phyloP scores from a whole-genome alignment of 2,888 invertebrate species.

The Panzeria rudis region DNA sequence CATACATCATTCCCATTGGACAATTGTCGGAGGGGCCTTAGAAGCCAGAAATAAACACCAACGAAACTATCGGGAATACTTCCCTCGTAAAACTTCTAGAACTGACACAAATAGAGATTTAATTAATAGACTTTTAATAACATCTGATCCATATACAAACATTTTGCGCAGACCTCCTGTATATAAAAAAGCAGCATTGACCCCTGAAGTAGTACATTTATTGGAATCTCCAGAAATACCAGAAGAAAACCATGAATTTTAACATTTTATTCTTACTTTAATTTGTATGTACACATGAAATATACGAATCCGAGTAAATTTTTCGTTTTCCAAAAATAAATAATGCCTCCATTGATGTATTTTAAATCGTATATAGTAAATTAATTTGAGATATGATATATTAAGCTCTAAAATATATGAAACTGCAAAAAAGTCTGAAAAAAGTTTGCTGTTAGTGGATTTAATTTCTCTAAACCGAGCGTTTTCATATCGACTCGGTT shows the following conservation, averaged over 20 bases:
- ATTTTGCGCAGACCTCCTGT: too few relatives aligned
- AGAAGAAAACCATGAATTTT: conserved; percentile 12
- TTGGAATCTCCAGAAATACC: conserved; percentile 16
- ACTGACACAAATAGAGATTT: conserved; percentile 5
- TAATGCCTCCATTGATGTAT: not conserved
- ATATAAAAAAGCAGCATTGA: too few relatives aligned
- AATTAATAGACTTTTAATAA: conserved; percentile 6
- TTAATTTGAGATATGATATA: too few relatives aligned
- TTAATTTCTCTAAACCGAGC: too few relatives aligned
- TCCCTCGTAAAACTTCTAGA: conserved; percentile 14
- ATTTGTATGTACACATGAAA: not conserved
- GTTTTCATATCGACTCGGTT: too few relatives aligned
- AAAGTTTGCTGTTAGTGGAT: too few relatives aligned
- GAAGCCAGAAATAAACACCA: too few relatives aligned
- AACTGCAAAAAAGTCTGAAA: too few relatives aligned
- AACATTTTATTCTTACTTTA: not conserved
- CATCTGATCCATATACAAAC: not conserved
- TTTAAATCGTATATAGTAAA: too few relatives aligned
- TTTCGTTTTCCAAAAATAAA: too few relatives aligned
- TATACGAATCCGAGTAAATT: not conserved
- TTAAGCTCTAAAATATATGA: too few relatives aligned
- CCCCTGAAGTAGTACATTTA: conserved; percentile 12
- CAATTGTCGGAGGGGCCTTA: conserved; percentile 19
- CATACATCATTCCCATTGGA: conserved; percentile 15
- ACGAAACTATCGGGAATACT: too few relatives aligned